These are phyloP conservation scores for Phainopepla nitens DNA, from an alignment of 2,113 vertebrate genomes.

Conservation along the genomic window DNA sequence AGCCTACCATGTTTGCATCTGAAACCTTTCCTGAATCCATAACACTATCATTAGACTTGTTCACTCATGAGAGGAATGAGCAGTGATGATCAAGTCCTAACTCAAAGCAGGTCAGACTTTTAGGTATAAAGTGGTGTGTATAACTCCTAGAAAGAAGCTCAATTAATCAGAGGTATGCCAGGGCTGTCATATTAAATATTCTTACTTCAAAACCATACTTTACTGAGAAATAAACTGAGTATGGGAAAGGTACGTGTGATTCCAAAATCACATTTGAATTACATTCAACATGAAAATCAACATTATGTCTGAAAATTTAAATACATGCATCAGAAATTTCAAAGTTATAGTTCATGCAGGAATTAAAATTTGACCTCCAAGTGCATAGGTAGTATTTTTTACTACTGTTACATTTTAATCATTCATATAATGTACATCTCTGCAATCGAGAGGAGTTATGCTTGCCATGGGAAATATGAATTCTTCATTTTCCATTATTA, in stretches of 20 bases:
- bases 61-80: background rate
- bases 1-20: constrained; percentile 33
- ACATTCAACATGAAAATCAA: constrained; percentile 29
- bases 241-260: background rate
- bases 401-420: constrained; percentile 11
- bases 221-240: background rate
- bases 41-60: constrained; percentile 49
- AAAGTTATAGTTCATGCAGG: background rate
- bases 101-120: constrained; percentile 2
- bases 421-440: background rate
- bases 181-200: background rate
- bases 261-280: constrained; percentile 1
- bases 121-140: background rate
- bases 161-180: constrained; percentile 12
- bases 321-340: background rate
- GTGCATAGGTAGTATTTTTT: constrained; percentile 6
- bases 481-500: background rate
- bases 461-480: background rate
- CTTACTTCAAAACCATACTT: constrained; percentile 8
- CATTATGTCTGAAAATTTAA: constrained; percentile 35
- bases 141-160: background rate
- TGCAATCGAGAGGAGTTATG: background rate
- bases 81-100: constrained; percentile 1
- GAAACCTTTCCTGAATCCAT: constrained; percentile 62
- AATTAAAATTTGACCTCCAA: constrained; percentile 33